Percentiles rank a stretch among this genome's conserved stretches.
Conservation (phyloP, 1,140 invertebrate genomes). For the Macrobrachium rosenbergii region DNA sequence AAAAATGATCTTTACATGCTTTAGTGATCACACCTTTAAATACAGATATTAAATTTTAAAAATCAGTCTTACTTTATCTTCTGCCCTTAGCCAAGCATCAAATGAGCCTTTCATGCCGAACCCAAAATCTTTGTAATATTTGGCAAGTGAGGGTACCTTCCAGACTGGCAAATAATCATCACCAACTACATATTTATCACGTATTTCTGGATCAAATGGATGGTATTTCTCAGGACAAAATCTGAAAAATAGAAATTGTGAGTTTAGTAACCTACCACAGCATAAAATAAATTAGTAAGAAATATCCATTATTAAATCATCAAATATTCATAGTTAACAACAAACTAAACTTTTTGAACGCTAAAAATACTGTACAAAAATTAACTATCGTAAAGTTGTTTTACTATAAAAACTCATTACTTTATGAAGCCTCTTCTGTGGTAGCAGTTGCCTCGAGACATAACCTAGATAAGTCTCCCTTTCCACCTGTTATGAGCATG, state of each 20-base stretch:
- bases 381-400: too few species aligned
- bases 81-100: conserved; percentile 75
- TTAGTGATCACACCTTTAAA: background rate
- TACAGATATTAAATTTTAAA: background rate
- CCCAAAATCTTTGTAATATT: conserved; percentile 82
- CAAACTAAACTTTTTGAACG: too few species aligned
- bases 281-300: background rate
- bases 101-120: conserved; percentile 91
- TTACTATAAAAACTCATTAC: too few species aligned
- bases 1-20: background rate
- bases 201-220: conserved; percentile 85
- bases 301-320: too few species aligned
- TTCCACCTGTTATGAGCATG: too few species aligned
- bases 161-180: conserved; percentile 96
- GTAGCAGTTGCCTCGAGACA: too few species aligned
- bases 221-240: conserved; percentile 95
- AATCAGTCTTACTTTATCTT: conserved; percentile 54
- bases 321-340: too few species aligned
- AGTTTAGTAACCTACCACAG: background rate
- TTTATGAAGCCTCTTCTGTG: too few species aligned
- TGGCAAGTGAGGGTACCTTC: conserved; percentile 88
- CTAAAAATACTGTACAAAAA: too few species aligned
- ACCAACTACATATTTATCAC: conserved; percentile 94
- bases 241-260: conserved; percentile 72
- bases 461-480: too few species aligned